phyloP scores from a whole-genome alignment of 2,888 invertebrate species.

The Herminia tarsipennalis region DNA sequence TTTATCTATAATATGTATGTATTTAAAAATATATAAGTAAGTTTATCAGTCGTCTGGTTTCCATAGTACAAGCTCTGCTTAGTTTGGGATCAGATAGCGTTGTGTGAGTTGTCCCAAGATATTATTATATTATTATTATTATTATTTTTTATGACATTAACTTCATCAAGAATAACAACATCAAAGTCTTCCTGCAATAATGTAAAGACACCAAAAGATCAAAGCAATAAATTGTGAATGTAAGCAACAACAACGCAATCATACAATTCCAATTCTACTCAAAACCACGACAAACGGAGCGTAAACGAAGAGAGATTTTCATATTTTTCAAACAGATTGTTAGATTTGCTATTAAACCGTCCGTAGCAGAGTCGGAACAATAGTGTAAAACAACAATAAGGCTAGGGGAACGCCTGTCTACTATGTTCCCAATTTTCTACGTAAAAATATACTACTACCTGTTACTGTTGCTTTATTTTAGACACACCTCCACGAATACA shows the following conservation, averaged over 20 bases:
- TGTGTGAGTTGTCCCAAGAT: no score
- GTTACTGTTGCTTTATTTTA: background rate
- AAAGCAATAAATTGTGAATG: background rate
- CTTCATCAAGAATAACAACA: no score
- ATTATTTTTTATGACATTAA: no score
- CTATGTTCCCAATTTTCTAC: conserved; percentile 3
- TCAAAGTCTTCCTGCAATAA: no score
- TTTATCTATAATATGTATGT: no score
- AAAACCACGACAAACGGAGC: background rate
- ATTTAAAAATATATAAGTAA: no score
- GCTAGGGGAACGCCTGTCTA: background rate
- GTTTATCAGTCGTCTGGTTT: no score
- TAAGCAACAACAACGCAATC: background rate
- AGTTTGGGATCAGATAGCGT: no score
- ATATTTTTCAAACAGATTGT: conserved; percentile 5
- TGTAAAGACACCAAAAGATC: no score
- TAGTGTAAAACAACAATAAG: conserved; percentile 3
- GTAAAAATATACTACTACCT: no score
- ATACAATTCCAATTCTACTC: background rate
- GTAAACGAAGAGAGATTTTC: background rate
- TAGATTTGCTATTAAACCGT: conserved; percentile 5
- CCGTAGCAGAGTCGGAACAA: conserved; percentile 2
- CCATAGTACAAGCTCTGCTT: no score
- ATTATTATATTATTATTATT: no score
- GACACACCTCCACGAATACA: background rate